These are phyloP conservation scores for Percopsis omiscomaycus DNA, from an alignment of 2,797 vertebrate genomes.

Conservation along the genomic window DNA sequence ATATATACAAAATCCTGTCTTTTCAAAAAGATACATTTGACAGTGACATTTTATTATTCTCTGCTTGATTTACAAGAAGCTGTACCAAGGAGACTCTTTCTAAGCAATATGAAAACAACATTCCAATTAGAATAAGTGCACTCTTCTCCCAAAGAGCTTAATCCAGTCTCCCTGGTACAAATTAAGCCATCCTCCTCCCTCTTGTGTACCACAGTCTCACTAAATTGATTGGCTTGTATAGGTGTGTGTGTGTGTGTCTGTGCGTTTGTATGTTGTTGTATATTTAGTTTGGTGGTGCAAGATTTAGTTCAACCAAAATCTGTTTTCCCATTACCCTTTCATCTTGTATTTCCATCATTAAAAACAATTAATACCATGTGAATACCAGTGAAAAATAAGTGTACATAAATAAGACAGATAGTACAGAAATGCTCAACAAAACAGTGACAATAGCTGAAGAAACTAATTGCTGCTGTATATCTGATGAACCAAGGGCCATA, in stretches of 20 bases:
- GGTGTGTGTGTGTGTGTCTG: background rate
- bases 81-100: constrained; percentile 1
- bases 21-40: background rate
- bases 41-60: background rate
- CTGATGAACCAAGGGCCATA: no score
- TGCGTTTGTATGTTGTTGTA: background rate
- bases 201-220: background rate
- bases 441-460: no score
- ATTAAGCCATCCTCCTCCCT: background rate
- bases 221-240: constrained; percentile 7
- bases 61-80: background rate
- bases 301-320: background rate
- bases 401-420: no score
- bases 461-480: no score
- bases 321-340: background rate
- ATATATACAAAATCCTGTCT: background rate
- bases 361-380: no score
- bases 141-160: constrained; percentile 4
- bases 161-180: background rate
- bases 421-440: no score
- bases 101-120: constrained; percentile 10
- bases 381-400: no score
- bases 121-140: constrained; percentile 7
- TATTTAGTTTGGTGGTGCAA: background rate
- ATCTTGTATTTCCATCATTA: no score